phyloP scores from a whole-genome alignment of 2,113 vertebrate species.

The Coturnix japonica region DNA sequence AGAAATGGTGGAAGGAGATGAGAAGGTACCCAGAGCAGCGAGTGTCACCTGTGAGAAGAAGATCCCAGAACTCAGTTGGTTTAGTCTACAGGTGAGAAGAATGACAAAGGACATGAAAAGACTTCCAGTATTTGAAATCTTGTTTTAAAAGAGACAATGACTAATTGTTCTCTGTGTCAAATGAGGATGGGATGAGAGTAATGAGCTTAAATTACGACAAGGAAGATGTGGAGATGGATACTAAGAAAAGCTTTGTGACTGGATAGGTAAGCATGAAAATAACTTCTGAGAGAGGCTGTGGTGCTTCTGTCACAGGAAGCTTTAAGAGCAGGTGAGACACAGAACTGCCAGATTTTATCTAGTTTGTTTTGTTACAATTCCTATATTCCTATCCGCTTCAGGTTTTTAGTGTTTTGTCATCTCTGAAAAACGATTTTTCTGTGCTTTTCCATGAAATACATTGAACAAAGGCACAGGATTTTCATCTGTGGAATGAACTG shows the following conservation, averaged over 20 bases:
- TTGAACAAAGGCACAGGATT: background rate
- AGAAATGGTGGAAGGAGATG: background rate
- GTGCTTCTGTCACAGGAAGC: background rate
- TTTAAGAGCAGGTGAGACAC: background rate
- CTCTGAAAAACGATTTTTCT: background rate
- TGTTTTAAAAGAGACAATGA: conserved; percentile 58
- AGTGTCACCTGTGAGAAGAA: rapidly evolving
- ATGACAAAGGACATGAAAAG: background rate
- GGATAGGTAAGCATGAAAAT: conserved; percentile 26
- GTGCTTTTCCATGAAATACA: background rate
- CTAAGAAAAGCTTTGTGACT: conserved; percentile 23
- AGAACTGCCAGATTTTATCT: background rate
- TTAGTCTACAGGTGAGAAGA: background rate
- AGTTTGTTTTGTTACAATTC: background rate
- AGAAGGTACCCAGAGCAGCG: background rate
- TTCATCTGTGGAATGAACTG: background rate
- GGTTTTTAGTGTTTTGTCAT: background rate
- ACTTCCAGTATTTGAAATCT: conserved; percentile 41
- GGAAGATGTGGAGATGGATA: conserved; percentile 42
- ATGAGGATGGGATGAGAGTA: conserved; percentile 31
- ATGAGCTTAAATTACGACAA: conserved; percentile 55
- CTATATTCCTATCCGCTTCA: background rate
- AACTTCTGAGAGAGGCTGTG: background rate
- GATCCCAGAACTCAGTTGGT: background rate
- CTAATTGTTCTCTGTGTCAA: conserved; percentile 51